Base-by-base conservation (phyloP, 2,113 vertebrate species). In the Lamprotornis superbus region DNA sequence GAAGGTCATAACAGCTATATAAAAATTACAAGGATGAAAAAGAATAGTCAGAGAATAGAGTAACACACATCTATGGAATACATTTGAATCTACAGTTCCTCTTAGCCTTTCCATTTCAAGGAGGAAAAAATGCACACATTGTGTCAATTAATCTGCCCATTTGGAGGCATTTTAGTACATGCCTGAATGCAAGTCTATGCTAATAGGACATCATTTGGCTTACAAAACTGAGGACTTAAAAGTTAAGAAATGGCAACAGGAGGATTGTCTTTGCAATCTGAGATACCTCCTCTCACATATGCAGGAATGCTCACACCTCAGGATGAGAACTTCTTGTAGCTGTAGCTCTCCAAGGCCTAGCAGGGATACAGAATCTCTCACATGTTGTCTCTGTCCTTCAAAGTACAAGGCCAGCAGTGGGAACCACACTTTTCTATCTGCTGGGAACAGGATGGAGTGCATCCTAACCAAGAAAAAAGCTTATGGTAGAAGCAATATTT, bases 281-380 rank as follows among this genome's bases (percentile, higher is more conserved):
- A 67, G 55, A 9, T 20, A 28, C 12, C 10, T 46, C 22, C 52
- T 71, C 33, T 84, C 22, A 78, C 0, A 1, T 23, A 19, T 28
- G 33, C 55, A 56, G 19, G 28, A 37, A 24, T 2, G 7, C 14
- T 42, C 6, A 20, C 47, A 30, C 33, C 22, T 49, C 52, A 9
- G 1, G 14, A 31, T 4, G 35, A 73, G 37, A 49, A 49, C 28
- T 39, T 14, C n/a, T 57, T 23, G 7, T 22, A 70, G 39, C n/a
- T 44, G 6, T 13, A 14, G 10, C 13, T 83, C 61, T 83, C 71
- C 2, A 2, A 65, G n/a, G 10, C 28, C 44, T 24, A 11, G 10
- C 0, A 3, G 50, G 53, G 15, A 6, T 42, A 8, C 5, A 24
- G 50, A 59, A 25, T n/a, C 37, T 20, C 25, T 69, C 6, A 0